phyloP scores from a whole-genome alignment of 2,113 vertebrate genomes.

The Passer domesticus region DNA sequence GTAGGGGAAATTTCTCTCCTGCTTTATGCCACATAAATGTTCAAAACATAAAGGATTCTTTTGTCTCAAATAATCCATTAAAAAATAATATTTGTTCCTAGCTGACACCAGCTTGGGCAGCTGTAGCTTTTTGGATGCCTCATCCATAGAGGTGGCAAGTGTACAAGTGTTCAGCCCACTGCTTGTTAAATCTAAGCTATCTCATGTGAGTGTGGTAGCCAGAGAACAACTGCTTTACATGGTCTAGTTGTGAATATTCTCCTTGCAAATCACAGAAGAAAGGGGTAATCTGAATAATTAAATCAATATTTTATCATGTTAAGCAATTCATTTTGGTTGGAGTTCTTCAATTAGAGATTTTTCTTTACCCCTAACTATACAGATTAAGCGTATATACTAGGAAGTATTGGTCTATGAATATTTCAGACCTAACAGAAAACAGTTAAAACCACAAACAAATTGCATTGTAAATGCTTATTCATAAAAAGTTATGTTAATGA shows the following conservation, averaged over 20 bases:
- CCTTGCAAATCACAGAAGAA: background rate
- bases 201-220: background rate
- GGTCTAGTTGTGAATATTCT: background rate
- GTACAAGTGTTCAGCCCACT: background rate
- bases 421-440: background rate
- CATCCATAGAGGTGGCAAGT: background rate
- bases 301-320: background rate
- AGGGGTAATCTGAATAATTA: background rate
- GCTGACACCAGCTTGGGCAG: background rate
- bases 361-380: background rate
- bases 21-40: background rate
- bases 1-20: background rate
- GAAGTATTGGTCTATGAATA: background rate
- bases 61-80: background rate
- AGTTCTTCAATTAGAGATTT: background rate
- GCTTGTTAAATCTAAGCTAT: background rate
- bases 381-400: background rate
- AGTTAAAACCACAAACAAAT: background rate
- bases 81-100: background rate
- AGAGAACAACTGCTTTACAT: background rate
- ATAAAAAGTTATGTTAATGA: background rate
- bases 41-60: background rate
- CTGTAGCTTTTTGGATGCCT: background rate
- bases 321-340: background rate
- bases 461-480: background rate